Evolutionary conservation across 1,140 invertebrate species (phyloP), one percentile per base, ranked within the genome.

Genomic region (Kradibia gibbosae): DNA sequence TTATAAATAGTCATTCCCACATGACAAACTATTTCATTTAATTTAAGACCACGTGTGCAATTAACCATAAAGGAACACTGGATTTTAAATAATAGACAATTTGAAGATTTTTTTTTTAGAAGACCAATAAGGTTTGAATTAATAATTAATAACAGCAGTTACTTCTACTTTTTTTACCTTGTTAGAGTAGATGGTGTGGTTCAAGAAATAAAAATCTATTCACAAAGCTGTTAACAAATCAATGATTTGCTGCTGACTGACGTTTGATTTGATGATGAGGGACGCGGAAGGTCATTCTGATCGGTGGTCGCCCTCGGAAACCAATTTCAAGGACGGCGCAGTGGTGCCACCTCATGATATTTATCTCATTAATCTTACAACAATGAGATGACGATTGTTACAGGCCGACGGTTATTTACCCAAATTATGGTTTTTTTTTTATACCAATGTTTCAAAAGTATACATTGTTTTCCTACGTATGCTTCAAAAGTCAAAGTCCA

Each of bases 271-370:
- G n/a, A n/a, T n/a, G n/a, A n/a, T n/a, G 80, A 88, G 88, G 88
- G 88, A 87, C 88, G 79, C 71, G 57, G 83, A 89, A 89, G 88
- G 88, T 89, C 87, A 86, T 71, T 34, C 10, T n/a, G n/a, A 28
- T 5, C 28, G 45, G 45, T 48, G 28, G 84, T 85, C 83, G 84
- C 67, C 75, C 60, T 78, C 71, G 48, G 48, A 80, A 75, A 81
- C 31, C 79, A 67, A 65, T 67, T 75, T 81, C 79, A 81, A 34
- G 77, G n/a, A 25, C 39, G 60, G 22, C 79, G 15, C 55, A 65
- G 53, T n/a, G 70, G 76, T 42, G 60, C 60, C 25, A 34, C 62
- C 57, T 34, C 70, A n/a, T n/a, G n/a, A n/a, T 53, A 45, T 20
- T 42, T 72, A 31, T 28, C 25, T 70, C 62, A 25, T 36, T 10